phyloP scores from a whole-genome alignment of 2,888 invertebrate species.

The Dendrolimus pini region DNA sequence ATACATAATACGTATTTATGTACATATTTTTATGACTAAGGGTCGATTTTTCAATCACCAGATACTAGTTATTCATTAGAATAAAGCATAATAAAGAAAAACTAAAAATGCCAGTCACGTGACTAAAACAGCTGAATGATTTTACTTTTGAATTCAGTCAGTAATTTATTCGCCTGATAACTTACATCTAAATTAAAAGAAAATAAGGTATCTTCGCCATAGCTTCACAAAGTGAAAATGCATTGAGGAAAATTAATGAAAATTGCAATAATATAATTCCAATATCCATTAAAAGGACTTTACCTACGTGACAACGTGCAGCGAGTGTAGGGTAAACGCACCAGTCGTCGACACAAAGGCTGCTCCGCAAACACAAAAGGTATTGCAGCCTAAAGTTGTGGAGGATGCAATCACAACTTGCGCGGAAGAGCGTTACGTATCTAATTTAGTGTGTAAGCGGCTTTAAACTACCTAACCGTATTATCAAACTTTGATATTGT shows the following conservation, averaged over 20 bases:
- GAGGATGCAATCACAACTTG: conserved; percentile 66
- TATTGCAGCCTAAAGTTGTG: conserved; percentile 48
- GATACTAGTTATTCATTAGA: too few relatives aligned
- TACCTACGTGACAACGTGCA: conserved; percentile 22
- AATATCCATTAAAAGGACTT: conserved; percentile 25
- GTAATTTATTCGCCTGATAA: too few relatives aligned
- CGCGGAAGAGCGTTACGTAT: conserved; percentile 27
- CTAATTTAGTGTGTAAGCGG: conserved; percentile 39
- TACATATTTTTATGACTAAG: too few relatives aligned
- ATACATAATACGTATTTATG: too few relatives aligned
- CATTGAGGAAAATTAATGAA: neutral
- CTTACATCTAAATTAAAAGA: too few relatives aligned
- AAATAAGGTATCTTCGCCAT: too few relatives aligned
- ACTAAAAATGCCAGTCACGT: too few relatives aligned
- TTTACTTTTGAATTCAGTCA: too few relatives aligned
- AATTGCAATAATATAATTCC: conserved; percentile 5
- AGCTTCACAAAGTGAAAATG: too few relatives aligned
- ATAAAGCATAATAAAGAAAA: too few relatives aligned
- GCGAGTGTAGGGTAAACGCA: conserved; percentile 51
- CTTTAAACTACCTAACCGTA: conserved; percentile 28
- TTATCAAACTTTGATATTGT: neutral
- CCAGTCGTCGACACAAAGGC: conserved; percentile 42
- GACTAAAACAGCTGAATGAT: too few relatives aligned
- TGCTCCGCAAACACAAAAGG: conserved; percentile 55
- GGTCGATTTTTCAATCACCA: too few relatives aligned